Evolutionary conservation across 2,797 vertebrate genomes (phyloP), one percentile per base, ranked within the genome.

Genomic region (Urosaurus nigricauda): DNA sequence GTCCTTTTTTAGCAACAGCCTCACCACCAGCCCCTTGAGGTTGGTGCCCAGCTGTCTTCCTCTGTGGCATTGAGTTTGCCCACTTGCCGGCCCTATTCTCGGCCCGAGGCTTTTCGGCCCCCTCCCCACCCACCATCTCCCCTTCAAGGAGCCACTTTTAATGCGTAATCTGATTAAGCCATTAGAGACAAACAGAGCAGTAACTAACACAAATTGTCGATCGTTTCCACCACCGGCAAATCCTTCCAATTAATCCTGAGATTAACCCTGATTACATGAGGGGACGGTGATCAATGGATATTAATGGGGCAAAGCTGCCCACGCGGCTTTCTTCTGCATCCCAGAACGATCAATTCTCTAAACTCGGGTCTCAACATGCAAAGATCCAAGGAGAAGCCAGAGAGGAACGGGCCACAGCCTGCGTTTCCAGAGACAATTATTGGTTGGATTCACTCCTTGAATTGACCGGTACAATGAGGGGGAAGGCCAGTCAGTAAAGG

Each of bases 121-220:
- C 81, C 65, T 29, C 65, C 3, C 51, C 5, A 12, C 43, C 19
- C 26, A 13, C 13, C 3, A 65, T 88, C 87, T 90, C 90, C 91
- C 87, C 90, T 90, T 92, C 88, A 93, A 95, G 93, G 94, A 94
- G 94, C 88, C 92, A 89, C 94, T 93, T 96, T 95, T 95, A 93
- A 95, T 95, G 94, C 95, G 90, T 96, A 96, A 96, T 96, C 94
- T 96, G 93, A 96, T 96, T 97, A 97, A 96, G 79, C 92, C 94
- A 94, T 95, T 95, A 94, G 94, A 91, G 91, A 75, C 9, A 17
- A 95, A 92, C 90, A 93, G 93, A 95, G 93, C 93, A 91, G 94
- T 94, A 95, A 95, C 88, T 92, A 94, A 95, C 95, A 92, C 93
- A 95, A 95, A 95, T 93, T 94, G 93, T 90, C 37, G 79, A 95